Percentiles rank a stretch among this genome's conserved stretches.
Evolutionary conservation across 2,888 invertebrate genomes (phyloP).

Genomic region (Heliconius ismenius): DNA sequence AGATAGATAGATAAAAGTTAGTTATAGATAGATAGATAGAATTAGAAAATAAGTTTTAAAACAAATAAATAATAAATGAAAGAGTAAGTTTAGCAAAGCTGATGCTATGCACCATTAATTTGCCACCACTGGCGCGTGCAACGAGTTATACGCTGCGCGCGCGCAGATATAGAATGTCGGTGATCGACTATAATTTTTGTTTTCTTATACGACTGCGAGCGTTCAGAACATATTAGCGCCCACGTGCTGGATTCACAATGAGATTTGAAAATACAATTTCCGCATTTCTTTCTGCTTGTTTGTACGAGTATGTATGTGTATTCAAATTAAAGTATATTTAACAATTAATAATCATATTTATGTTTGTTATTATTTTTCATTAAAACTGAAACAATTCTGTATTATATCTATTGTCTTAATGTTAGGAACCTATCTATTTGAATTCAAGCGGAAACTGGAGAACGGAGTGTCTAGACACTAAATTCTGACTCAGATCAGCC

Average conservation of each 20-base stretch:
- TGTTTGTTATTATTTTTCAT: neutral
- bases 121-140: constrained; percentile 77
- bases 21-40: no score
- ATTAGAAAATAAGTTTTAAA: neutral
- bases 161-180: constrained; percentile 78
- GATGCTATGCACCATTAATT: constrained; percentile 60
- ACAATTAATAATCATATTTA: neutral
- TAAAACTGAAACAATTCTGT: no score
- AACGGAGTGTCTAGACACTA: neutral
- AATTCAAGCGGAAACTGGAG: neutral
- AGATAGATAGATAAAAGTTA: no score
- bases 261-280: constrained; percentile 18
- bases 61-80: neutral
- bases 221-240: constrained; percentile 36
- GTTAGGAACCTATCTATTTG: neutral
- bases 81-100: constrained; percentile 44
- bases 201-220: constrained; percentile 33
- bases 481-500: neutral
- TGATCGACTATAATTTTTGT: constrained; percentile 82
- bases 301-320: neutral
- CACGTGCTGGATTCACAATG: constrained; percentile 32
- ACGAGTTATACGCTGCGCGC: constrained; percentile 76
- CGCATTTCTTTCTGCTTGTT: constrained; percentile 8
- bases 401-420: neutral
- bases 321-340: neutral